Percentiles rank a stretch among this genome's conserved stretches.
Conservation (phyloP, 2,113 vertebrate genomes). For the Mesitornis unicolor region DNA sequence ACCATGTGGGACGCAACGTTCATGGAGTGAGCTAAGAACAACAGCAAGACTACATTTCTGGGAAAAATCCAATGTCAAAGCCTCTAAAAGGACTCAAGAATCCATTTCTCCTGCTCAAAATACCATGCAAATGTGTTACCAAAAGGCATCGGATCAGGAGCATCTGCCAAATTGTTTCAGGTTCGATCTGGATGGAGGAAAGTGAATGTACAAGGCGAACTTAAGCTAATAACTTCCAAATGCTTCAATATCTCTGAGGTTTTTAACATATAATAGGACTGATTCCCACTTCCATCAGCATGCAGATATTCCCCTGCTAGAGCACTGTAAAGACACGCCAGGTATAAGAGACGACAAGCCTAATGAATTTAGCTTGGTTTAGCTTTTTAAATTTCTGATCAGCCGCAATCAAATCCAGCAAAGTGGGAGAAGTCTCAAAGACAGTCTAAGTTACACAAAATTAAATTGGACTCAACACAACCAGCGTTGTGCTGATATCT, state of each 20-base stretch:
- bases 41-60: not conserved
- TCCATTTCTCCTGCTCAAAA: not conserved
- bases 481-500: not conserved
- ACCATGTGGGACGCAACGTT: not conserved
- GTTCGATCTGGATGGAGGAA: not conserved
- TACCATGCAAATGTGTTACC: not conserved
- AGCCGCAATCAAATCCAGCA: not conserved
- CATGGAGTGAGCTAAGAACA: not conserved
- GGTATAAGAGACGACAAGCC: not conserved
- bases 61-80: not conserved
- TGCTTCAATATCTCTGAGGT: not conserved
- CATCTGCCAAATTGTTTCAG: not conserved
- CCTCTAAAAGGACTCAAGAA: not conserved
- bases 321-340: not conserved
- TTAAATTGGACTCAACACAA: not conserved
- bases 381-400: not conserved
- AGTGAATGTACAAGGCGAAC: not conserved
- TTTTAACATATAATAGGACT: not conserved
- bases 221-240: not conserved
- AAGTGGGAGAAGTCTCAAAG: not conserved
- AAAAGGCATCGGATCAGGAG: not conserved
- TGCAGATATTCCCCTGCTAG: not conserved
- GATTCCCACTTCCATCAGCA: not conserved
- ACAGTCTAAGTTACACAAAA: not conserved
- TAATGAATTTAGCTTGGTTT: not conserved